phyloP scores from a whole-genome alignment of 2,797 vertebrate species.

The Poecile montanus region DNA sequence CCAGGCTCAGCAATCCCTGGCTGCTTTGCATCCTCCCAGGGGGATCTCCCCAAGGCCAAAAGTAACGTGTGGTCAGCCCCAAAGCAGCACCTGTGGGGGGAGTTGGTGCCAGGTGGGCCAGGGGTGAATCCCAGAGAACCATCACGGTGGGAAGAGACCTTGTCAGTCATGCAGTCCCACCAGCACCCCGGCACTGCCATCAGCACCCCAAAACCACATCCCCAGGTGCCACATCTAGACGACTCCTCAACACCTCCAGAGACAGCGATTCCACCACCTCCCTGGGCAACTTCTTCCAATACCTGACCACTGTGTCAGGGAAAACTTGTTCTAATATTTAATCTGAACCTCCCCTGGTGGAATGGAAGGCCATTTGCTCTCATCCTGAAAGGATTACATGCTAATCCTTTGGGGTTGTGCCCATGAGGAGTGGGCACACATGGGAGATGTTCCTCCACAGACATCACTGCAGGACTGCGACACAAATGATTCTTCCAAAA shows the following conservation, averaged over 20 bases:
- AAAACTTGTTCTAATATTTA: neutral
- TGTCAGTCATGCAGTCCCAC: neutral
- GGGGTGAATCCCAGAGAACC: neutral
- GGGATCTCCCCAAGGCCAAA: too few species aligned
- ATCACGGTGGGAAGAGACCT: neutral
- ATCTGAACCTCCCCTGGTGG: neutral
- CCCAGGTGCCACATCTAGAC: neutral
- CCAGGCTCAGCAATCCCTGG: too few species aligned
- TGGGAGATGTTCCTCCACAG: neutral
- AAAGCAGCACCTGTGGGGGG: too few species aligned
- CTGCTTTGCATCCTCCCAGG: too few species aligned
- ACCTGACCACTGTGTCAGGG: neutral
- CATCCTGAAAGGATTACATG: neutral
- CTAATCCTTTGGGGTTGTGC: neutral
- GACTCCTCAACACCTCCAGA: neutral
- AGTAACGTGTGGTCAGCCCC: too few species aligned
- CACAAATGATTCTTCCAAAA: neutral
- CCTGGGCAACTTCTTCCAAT: neutral
- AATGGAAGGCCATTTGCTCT: neutral
- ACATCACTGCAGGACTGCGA: accelerated
- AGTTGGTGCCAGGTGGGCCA: neutral
- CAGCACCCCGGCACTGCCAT: accelerated
- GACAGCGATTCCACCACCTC: accelerated
- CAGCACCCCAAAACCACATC: neutral
- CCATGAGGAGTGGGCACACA: neutral